A percentile compares a stretch with the other conserved stretches of the same genome.
Conservation (phyloP, 2,888 invertebrate genomes). For the Keiferia lycopersicella region DNA sequence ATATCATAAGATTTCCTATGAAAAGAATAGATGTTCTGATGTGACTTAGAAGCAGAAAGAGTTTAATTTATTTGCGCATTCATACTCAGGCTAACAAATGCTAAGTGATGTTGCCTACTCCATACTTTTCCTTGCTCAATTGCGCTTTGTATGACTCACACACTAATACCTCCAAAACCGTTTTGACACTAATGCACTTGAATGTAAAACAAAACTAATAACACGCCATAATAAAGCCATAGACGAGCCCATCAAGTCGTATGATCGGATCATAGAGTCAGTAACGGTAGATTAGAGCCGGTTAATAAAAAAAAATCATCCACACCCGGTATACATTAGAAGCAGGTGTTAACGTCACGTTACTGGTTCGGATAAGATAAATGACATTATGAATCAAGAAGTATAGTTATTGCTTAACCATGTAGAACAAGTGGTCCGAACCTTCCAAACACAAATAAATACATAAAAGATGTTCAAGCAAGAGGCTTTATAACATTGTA, state of each 20-base stretch:
- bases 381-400: constrained; percentile 23
- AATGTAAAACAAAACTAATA: constrained; percentile 10
- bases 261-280: constrained; percentile 16
- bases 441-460: too few species aligned
- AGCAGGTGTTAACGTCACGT: constrained; percentile 35
- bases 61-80: too few species aligned
- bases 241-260: constrained; percentile 9
- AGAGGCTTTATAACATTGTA: too few species aligned
- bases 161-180: constrained; percentile 8
- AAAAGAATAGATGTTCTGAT: too few species aligned
- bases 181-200: not conserved
- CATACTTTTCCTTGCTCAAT: not conserved
- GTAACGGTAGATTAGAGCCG: constrained; percentile 20
- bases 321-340: constrained; percentile 30
- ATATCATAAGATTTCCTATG: too few species aligned
- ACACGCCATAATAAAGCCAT: constrained; percentile 13
- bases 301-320: constrained; percentile 38
- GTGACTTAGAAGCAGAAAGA: too few species aligned
- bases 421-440: constrained; percentile 7
- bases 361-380: constrained; percentile 33
- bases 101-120: not conserved
- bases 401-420: constrained; percentile 30
- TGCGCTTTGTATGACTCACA: not conserved
- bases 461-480: too few species aligned
- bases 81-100: too few species aligned